Evolutionary conservation across 2,888 invertebrate species (phyloP).

Genomic region (Tenthredo livida): DNA sequence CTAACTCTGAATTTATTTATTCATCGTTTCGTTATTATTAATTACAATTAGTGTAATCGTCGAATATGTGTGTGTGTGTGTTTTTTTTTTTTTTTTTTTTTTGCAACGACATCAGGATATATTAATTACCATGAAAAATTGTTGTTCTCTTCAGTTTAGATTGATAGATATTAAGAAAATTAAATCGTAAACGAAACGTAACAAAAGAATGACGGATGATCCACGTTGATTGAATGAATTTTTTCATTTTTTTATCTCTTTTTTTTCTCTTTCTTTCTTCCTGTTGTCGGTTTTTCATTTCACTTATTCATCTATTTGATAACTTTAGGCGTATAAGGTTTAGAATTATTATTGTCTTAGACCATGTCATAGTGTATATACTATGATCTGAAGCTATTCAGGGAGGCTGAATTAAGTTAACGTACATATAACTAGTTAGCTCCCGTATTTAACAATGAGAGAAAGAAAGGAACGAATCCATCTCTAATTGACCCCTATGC

Average conservation of each 20-base stretch:
- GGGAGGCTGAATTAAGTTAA: conserved; percentile 17
- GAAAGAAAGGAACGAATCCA: conserved; percentile 36
- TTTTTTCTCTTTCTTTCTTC: not conserved
- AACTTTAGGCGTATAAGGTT: not conserved
- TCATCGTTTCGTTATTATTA: not conserved
- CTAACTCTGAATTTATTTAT: not conserved
- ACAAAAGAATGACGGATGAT: not conserved
- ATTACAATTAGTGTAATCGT: not conserved
- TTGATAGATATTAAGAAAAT: conserved; percentile 7
- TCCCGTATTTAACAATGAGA: conserved; percentile 24
- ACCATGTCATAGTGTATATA: not conserved
- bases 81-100: too few species aligned
- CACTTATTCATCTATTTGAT: not conserved
- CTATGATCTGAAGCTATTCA: not conserved
- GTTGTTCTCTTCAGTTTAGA: not conserved
- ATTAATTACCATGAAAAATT: not conserved
- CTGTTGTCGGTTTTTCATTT: not conserved
- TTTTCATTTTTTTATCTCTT: not conserved
- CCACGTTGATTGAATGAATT: not conserved
- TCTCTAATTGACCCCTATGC: conserved; percentile 47
- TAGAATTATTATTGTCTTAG: not conserved
- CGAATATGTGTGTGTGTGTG: too few species aligned
- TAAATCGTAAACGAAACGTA: not conserved
- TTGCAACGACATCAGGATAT: not conserved
- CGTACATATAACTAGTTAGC: not conserved